These are phyloP conservation scores for Papilio glaucus DNA, from an alignment of 1,140 invertebrate genomes.

Conservation along the genomic window DNA sequence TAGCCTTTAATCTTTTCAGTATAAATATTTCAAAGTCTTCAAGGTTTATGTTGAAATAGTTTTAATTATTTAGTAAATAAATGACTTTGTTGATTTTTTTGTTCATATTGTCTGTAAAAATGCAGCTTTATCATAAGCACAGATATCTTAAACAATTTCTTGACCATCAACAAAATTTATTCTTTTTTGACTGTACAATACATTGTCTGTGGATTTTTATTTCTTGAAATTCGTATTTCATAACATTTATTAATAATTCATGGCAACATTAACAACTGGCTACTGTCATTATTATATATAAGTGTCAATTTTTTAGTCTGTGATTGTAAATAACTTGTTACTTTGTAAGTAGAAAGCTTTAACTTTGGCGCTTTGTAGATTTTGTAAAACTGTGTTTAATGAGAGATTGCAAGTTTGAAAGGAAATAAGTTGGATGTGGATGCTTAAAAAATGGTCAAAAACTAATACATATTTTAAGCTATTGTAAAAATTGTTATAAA, in stretches of 20 bases:
- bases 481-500: background rate
- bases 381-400: background rate
- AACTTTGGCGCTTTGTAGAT: slow-evolving; percentile 40
- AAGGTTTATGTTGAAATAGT: background rate
- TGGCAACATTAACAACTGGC: background rate
- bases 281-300: background rate
- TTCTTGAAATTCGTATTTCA: too few relatives aligned
- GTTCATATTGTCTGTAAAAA: background rate
- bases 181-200: background rate
- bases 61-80: slow-evolving; percentile 20
- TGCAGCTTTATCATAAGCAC: background rate
- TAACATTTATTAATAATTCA: background rate
- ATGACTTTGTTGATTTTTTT: slow-evolving; percentile 25
- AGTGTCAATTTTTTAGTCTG: slow-evolving; percentile 41
- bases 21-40: background rate
- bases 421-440: slow-evolving; percentile 7
- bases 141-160: background rate
- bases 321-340: slow-evolving; percentile 46
- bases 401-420: background rate
- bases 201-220: background rate
- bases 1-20: too few relatives aligned
- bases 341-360: slow-evolving; percentile 35
- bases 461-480: background rate
- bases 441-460: background rate
- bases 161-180: background rate